Percentiles rank a stretch among this genome's conserved stretches.
These are phyloP conservation scores for Phaetusa simplex DNA, from an alignment of 2,113 vertebrate species.

Conservation along the genomic window DNA sequence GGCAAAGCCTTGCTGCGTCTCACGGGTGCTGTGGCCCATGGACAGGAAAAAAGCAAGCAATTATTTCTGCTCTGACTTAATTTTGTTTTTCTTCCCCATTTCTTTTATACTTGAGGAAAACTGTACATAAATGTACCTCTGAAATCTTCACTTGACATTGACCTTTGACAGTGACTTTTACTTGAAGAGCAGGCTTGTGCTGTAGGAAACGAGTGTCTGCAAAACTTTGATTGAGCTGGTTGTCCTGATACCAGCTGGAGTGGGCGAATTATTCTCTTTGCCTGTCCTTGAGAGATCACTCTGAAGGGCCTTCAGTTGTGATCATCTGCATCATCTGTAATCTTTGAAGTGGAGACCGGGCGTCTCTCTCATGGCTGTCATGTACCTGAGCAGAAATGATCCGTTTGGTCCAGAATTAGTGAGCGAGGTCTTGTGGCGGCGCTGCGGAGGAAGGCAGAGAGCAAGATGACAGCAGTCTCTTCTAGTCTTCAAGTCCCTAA, in stretches of 20 bases:
- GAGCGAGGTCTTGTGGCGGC: accelerated
- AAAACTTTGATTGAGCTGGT: background rate
- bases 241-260: background rate
- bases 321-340: background rate
- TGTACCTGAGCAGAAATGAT: background rate
- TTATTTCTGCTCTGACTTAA: background rate
- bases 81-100: background rate
- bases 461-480: background rate
- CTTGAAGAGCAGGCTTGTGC: background rate
- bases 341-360: background rate
- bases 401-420: accelerated
- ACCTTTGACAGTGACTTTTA: background rate
- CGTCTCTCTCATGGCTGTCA: background rate
- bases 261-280: background rate
- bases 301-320: background rate
- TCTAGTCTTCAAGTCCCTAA: background rate
- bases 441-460: background rate
- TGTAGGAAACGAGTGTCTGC: background rate
- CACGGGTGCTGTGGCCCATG: accelerated
- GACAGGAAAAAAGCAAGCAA: background rate
- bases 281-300: background rate
- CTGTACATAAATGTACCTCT: background rate
- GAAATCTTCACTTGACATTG: background rate
- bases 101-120: background rate
- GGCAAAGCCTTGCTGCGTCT: background rate